phyloP scores from a whole-genome alignment of 2,797 vertebrate species.

The Pristis pectinata region DNA sequence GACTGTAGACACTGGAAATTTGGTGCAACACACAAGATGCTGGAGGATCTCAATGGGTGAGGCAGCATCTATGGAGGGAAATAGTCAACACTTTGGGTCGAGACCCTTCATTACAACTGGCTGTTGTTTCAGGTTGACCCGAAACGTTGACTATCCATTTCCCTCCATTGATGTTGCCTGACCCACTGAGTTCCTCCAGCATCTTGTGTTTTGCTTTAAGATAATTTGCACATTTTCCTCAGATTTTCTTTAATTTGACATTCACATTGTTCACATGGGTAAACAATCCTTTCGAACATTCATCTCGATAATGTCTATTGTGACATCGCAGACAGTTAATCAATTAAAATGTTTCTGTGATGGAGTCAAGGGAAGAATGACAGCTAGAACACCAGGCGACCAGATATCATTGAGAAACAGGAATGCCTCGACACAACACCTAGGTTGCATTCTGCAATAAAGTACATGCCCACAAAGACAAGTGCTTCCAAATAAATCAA shows the following conservation, averaged over 20 bases:
- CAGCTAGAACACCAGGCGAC: background rate
- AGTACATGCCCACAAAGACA: background rate
- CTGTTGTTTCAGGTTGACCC: no score
- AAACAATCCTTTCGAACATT: background rate
- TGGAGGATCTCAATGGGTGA: no score
- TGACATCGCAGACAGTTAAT: background rate
- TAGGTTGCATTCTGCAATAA: background rate
- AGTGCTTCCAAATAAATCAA: background rate
- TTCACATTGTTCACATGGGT: no score
- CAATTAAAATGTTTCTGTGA: background rate
- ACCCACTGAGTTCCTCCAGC: no score
- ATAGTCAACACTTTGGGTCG: no score
- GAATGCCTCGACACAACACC: background rate
- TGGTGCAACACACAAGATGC: no score
- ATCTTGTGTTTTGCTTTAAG: no score
- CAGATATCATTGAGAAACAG: background rate
- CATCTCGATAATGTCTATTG: background rate
- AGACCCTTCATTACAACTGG: no score
- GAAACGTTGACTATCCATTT: no score
- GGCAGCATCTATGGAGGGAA: no score
- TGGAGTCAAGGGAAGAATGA: background rate
- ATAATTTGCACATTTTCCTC: background rate
- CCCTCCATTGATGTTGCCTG: no score
- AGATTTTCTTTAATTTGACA: background rate
- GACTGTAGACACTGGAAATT: no score